Conservation (phyloP, 2,797 vertebrate genomes). For the Enteromius radiatus region DNA sequence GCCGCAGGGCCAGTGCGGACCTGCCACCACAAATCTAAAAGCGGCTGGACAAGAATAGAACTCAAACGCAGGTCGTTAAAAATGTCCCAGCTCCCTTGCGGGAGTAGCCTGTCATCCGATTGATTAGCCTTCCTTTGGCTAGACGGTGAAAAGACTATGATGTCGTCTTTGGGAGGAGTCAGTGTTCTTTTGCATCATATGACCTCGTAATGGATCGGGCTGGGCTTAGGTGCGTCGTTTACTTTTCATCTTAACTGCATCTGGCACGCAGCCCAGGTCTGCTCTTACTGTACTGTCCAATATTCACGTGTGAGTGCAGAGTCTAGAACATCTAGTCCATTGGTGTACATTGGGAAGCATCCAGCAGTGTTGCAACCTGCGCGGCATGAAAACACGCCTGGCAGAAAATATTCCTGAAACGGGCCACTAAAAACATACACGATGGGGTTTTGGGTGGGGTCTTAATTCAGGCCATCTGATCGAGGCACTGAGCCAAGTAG, state of each 20-base stretch:
- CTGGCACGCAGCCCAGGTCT: conserved; percentile 16
- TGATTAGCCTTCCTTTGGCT: conserved; percentile 68
- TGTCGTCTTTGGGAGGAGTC: conserved; percentile 52
- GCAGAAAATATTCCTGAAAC: conserved; percentile 1
- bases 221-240: conserved; percentile 26
- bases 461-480: conserved; percentile 51
- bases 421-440: conserved; percentile 12
- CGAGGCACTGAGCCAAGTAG: conserved; percentile 70
- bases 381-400: not conserved
- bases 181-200: conserved; percentile 38
- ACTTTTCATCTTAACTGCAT: conserved; percentile 31
- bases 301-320: conserved; percentile 14
- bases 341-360: not conserved
- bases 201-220: conserved; percentile 26
- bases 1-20: conserved; percentile 14
- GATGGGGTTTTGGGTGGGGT: conserved; percentile 19
- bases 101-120: conserved; percentile 67
- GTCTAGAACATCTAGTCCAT: not conserved
- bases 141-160: conserved; percentile 65
- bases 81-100: conserved; percentile 68
- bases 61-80: conserved; percentile 70
- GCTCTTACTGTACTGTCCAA: conserved; percentile 6
- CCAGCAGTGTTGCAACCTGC: not conserved
- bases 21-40: conserved; percentile 19
- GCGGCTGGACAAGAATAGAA: conserved; percentile 52